phyloP scores from a whole-genome alignment of 2,113 vertebrate species.

The Megaceryle torquata region DNA sequence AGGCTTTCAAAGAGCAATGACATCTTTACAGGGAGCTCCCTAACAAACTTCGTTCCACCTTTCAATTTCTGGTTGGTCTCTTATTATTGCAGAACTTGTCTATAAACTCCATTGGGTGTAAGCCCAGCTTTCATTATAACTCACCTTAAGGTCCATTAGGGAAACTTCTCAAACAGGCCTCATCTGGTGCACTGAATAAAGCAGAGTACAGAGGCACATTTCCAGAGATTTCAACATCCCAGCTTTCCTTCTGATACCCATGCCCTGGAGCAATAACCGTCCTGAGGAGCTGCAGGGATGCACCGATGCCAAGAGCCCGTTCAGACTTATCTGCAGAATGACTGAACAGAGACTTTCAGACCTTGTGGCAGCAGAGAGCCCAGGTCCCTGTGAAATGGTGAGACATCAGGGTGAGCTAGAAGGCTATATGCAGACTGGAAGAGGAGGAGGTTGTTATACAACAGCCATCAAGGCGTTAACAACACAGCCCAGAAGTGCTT shows the following conservation, averaged over 20 bases:
- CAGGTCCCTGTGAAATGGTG: neutral
- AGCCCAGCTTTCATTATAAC: neutral
- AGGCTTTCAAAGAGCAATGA: neutral
- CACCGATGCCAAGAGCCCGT: neutral
- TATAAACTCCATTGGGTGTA: neutral
- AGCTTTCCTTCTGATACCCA: neutral
- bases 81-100: neutral
- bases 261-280: conserved; percentile 35
- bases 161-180: neutral
- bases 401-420: neutral
- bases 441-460: neutral
- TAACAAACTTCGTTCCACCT: neutral
- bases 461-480: neutral
- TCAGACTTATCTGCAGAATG: conserved; percentile 8
- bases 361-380: neutral
- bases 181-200: neutral
- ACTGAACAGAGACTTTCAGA: neutral
- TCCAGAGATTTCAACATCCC: conserved; percentile 5
- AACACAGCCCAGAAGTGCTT: neutral
- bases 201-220: neutral
- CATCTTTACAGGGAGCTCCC: neutral
- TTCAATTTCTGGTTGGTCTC: neutral
- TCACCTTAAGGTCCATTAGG: neutral
- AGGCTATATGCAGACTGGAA: neutral
- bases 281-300: neutral